Base-by-base conservation (phyloP, 2,797 vertebrate species). In the Bucorvus abyssinicus region DNA sequence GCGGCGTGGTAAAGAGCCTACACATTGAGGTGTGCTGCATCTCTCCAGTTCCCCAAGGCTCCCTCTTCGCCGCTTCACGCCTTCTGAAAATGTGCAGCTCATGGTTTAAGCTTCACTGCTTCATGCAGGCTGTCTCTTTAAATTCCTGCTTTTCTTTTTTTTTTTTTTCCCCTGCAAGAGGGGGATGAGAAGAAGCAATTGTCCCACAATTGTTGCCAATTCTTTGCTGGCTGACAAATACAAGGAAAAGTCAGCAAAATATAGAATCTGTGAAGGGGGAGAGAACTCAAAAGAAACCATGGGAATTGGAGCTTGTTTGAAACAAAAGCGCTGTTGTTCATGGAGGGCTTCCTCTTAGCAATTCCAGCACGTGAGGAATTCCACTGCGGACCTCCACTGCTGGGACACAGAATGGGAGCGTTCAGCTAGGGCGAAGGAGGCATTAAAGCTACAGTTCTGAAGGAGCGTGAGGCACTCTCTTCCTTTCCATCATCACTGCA, bases 231-330 rank as follows among this genome's bases (percentile, higher is more conserved):
- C 90, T 94, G 68, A 87, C 1, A 75, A 87, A 84, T 92, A 18
- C 82, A 95, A 77, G 80, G 78, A 93, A 85, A 95, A 95, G 80
- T 90, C 90, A 94, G 90, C 69, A 96, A 96, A 94, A 95, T 93
- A 73, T 81, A 94, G 82, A 74, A 56, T 92, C 73, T 87, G 65
- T 90, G 90, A 77, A 91, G 68, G 38, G 77, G 16, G 71, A 56
- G 77, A 83, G 27, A 67, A 87, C 90, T 92, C 61, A 5, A 68
- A 92, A 74, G 83, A 91, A 96, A 69, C 53, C 59, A 68, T 91
- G 94, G 93, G 92, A 96, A 94, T 40, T 88, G 53, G 61, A 95
- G 42, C 40, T 80, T 9, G 1, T 77, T 87, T 67, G 92, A 84
- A 95, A 95, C 94, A 94, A 91, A 94, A 93, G 74, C 4, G 3